phyloP scores from a whole-genome alignment of 1,140 invertebrate species.

The Mamestra configurata region DNA sequence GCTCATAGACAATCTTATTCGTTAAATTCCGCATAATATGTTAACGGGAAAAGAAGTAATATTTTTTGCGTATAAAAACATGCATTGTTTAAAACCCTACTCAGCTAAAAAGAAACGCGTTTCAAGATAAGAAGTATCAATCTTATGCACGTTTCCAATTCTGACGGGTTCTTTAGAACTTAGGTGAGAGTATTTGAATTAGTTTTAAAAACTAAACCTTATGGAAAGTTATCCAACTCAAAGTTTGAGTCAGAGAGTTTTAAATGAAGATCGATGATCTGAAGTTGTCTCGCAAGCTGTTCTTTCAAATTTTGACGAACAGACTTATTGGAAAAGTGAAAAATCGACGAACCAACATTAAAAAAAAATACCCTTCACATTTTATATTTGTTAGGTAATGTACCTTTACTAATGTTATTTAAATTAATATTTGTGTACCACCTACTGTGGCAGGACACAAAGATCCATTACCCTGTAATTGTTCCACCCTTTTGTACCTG shows the following conservation, averaged over 20 bases:
- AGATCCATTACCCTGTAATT: no score
- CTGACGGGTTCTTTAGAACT: conserved; percentile 13
- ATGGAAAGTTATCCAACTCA: conserved; percentile 15
- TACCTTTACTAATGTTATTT: no score
- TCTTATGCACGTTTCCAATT: conserved; percentile 25
- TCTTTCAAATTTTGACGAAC: neutral
- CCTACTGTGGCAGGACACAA: no score
- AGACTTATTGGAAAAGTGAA: neutral
- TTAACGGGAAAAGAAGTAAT: neutral
- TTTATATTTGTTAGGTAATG: no score
- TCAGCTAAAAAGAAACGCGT: neutral
- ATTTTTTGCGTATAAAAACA: neutral
- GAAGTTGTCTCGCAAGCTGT: neutral
- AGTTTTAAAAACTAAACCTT: conserved; percentile 28
- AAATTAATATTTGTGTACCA: no score
- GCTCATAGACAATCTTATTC: no score
- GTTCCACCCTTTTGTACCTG: no score
- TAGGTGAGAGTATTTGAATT: conserved; percentile 14
- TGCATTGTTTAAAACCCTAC: neutral
- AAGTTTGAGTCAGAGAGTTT: conserved; percentile 24
- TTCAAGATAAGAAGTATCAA: conserved; percentile 17
- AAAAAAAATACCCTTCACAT: neutral
- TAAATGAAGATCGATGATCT: conserved; percentile 28
- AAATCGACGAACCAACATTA: neutral
- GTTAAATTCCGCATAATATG: neutral